Percentiles rank a stretch among this genome's conserved stretches.
Evolutionary conservation across 2,888 invertebrate species (phyloP).

Genomic region (Eubasilissa splendida): DNA sequence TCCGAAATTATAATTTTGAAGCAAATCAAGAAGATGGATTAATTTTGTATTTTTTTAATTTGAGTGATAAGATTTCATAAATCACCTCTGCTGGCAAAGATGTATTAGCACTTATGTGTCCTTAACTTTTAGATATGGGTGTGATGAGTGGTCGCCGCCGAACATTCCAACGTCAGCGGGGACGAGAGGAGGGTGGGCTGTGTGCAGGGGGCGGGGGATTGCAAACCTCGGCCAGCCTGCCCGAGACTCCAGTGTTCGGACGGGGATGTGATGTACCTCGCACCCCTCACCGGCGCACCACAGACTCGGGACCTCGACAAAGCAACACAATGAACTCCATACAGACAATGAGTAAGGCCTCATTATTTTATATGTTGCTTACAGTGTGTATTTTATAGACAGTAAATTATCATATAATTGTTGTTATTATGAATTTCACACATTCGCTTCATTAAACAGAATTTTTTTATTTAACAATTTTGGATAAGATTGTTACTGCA

Average conservation of each 20-base stretch:
- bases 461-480: too few species aligned
- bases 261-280: constrained; percentile 88
- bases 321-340: constrained; percentile 75
- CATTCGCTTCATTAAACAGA: too few species aligned
- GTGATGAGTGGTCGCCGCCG: constrained; percentile 70
- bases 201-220: constrained; percentile 74
- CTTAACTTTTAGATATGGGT: constrained; percentile 64
- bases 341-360: constrained; percentile 51
- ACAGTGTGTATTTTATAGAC: background rate
- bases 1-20: too few species aligned
- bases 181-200: constrained; percentile 66
- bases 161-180: constrained; percentile 69
- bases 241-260: constrained; percentile 92
- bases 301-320: constrained; percentile 77
- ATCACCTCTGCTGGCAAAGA: too few species aligned
- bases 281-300: constrained; percentile 82
- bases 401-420: too few species aligned
- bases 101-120: too few species aligned
- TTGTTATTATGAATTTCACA: background rate
- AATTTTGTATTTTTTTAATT: too few species aligned
- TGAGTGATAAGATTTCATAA: too few species aligned
- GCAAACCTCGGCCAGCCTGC: constrained; percentile 89
- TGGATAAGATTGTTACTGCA: too few species aligned
- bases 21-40: too few species aligned
- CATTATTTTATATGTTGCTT: background rate